Conservation (phyloP, 2,113 vertebrate species). For the Globicephala melas region DNA sequence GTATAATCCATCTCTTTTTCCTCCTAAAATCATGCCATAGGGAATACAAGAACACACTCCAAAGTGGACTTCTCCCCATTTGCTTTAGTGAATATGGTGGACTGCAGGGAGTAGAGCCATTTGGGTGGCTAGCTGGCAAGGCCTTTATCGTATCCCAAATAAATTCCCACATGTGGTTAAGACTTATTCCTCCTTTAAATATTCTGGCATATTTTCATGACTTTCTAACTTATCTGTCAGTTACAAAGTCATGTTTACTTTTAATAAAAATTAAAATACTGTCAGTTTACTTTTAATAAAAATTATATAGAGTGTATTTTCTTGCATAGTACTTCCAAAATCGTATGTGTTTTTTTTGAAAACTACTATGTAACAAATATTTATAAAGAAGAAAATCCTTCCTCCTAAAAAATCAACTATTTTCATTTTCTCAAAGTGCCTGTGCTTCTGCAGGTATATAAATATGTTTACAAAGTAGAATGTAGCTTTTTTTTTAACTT, state of each 20-base stretch:
- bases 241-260: background rate
- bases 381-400: background rate
- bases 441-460: background rate
- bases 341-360: background rate
- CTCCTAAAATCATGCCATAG: background rate
- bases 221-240: background rate
- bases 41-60: background rate
- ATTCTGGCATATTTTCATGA: background rate
- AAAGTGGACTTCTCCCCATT: background rate
- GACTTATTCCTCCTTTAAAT: background rate
- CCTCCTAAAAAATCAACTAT: background rate
- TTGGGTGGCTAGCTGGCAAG: background rate
- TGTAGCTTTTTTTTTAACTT: background rate
- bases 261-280: background rate
- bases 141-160: background rate
- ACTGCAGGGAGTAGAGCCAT: background rate
- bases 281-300: background rate
- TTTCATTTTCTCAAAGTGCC: background rate
- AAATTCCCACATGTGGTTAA: background rate
- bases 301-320: background rate
- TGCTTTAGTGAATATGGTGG: background rate
- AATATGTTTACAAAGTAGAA: background rate
- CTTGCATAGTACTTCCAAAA: background rate
- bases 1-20: background rate
- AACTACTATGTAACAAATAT: background rate